Percentiles rank a stretch among this genome's conserved stretches.
Conservation (phyloP, 2,113 vertebrate species). For the Tapirus terrestris region DNA sequence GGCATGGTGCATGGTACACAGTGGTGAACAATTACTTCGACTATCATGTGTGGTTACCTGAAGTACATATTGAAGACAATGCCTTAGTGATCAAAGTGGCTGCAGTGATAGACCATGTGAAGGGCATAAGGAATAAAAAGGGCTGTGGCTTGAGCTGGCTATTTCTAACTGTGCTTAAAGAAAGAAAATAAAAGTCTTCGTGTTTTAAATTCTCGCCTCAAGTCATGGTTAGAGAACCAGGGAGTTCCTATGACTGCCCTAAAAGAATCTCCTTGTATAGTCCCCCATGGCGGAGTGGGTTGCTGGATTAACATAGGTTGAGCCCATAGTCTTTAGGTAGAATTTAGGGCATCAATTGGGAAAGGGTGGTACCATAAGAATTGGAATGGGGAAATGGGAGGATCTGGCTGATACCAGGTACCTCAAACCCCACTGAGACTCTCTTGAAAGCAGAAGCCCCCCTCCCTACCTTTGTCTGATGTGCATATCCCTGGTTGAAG, state of each 20-base stretch:
- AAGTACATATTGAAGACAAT: background rate
- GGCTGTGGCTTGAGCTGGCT: background rate
- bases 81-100: background rate
- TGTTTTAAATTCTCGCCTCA: constrained; percentile 8
- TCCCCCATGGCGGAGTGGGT: background rate
- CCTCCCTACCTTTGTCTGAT: background rate
- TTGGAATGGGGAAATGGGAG: background rate
- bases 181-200: constrained; percentile 21
- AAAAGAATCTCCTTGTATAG: background rate
- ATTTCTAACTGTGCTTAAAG: background rate
- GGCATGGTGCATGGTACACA: background rate
- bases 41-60: background rate
- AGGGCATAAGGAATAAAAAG: background rate
- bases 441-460: background rate
- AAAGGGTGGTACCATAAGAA: background rate
- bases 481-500: background rate
- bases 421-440: background rate
- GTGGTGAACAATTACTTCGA: background rate
- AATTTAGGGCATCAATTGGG: background rate
- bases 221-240: background rate
- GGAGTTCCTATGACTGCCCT: background rate
- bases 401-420: background rate
- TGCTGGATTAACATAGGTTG: background rate
- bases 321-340: background rate
- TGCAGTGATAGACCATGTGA: background rate